phyloP scores from a whole-genome alignment of 2,888 invertebrate genomes.

The Ephialtes manifestator region DNA sequence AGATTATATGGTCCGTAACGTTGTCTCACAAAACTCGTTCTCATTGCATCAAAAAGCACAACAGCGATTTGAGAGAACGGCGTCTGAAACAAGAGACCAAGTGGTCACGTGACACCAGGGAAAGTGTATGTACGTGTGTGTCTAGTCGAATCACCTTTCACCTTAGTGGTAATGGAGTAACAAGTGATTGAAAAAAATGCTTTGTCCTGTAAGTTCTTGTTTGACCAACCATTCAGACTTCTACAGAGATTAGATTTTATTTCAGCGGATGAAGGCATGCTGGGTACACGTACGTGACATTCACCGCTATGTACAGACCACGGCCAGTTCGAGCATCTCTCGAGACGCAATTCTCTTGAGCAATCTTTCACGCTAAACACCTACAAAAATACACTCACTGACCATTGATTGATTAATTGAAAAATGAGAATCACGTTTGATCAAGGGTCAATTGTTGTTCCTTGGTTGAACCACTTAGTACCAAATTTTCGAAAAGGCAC shows the following conservation, averaged over 20 bases:
- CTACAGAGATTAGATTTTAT: slow-evolving; percentile 58
- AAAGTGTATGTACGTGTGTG: neutral
- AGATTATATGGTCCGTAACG: neutral
- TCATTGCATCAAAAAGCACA: slow-evolving; percentile 53
- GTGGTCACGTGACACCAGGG: neutral
- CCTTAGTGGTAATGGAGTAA: slow-evolving; percentile 15
- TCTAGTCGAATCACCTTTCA: slow-evolving; percentile 12
- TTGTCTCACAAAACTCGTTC: neutral
- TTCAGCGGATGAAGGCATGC: slow-evolving; percentile 12
- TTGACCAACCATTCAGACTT: slow-evolving; percentile 27
- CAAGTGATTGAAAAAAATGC: slow-evolving; percentile 64
- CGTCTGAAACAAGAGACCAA: neutral
- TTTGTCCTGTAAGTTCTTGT: slow-evolving; percentile 54
- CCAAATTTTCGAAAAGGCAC: neutral
- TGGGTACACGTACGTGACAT: neutral
- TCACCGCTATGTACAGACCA: neutral
- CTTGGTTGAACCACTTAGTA: neutral
- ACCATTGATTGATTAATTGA: neutral
- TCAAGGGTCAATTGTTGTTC: neutral
- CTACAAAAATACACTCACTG: neutral
- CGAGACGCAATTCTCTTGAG: slow-evolving; percentile 9
- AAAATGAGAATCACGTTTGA: neutral
- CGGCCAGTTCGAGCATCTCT: neutral
- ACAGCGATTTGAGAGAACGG: slow-evolving; percentile 18
- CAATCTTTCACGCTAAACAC: neutral